phyloP scores from a whole-genome alignment of 92 coral and sea anemone genomes.

The Desmophyllum pertusum region DNA sequence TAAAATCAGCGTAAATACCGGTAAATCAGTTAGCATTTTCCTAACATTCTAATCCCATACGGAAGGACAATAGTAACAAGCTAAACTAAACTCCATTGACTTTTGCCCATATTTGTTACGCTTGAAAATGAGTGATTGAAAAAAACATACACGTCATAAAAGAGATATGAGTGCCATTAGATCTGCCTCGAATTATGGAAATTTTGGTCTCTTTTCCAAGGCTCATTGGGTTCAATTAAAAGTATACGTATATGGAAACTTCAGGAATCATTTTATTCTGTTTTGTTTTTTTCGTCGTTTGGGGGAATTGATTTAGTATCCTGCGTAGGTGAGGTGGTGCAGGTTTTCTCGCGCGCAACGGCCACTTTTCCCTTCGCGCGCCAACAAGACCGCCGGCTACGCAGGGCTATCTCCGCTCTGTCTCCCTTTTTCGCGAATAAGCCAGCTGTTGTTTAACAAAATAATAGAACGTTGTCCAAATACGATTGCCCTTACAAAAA shows the following conservation, averaged over 20 bases:
- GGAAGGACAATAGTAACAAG: neutral
- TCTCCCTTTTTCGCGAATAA: too few species aligned
- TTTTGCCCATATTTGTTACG: neutral
- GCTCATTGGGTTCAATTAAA: neutral
- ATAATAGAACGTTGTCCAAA: neutral
- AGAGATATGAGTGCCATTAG: neutral
- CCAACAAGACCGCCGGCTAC: too few species aligned
- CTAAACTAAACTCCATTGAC: too few species aligned
- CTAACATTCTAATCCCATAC: neutral
- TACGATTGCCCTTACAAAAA: neutral
- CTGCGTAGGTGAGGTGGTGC: neutral
- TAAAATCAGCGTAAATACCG: constrained; percentile 4
- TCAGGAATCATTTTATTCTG: neutral
- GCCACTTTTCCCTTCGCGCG: too few species aligned
- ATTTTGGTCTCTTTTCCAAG: neutral
- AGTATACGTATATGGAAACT: neutral
- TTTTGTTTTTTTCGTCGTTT: neutral
- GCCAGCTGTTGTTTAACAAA: neutral
- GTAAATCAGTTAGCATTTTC: neutral
- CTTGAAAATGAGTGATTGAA: neutral
- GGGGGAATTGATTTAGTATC: neutral
- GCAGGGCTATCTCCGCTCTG: too few species aligned
- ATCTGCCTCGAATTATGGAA: neutral
- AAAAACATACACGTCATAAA: neutral
- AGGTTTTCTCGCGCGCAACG: neutral